Evolutionary conservation across 2,888 invertebrate species (phyloP).

Genomic region (Noctua pronuba): DNA sequence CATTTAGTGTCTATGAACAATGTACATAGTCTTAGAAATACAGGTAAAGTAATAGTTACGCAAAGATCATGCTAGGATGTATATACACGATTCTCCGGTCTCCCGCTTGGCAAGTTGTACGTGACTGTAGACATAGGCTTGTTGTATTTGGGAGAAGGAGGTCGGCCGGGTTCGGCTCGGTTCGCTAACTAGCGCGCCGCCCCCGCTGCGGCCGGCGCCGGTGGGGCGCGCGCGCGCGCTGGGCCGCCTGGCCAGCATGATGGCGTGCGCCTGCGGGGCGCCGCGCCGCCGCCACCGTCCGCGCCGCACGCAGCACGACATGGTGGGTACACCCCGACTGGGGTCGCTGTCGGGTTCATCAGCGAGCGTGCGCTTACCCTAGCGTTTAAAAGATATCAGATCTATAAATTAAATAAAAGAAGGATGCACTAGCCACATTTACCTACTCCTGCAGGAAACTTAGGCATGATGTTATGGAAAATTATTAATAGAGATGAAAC

Average conservation of each 20-base stretch:
- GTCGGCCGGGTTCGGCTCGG: conserved; percentile 10
- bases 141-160: conserved; percentile 22
- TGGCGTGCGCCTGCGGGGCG: conserved; percentile 42
- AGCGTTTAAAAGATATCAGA: too few species aligned
- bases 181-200: conserved; percentile 8
- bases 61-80: neutral
- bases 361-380: too few species aligned
- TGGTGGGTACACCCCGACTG: conserved; percentile 47
- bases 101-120: conserved; percentile 4
- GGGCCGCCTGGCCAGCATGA: conserved; percentile 31
- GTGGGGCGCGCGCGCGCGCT: conserved; percentile 16
- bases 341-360: too few species aligned
- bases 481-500: too few species aligned
- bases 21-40: neutral
- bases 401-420: too few species aligned
- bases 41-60: conserved; percentile 1
- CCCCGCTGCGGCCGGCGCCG: neutral
- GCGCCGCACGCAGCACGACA: neutral
- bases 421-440: neutral
- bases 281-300: neutral
- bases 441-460: neutral
- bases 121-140: conserved; percentile 30
- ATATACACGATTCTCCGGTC: neutral
- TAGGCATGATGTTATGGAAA: neutral
- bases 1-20: neutral